Conservation (phyloP, 2,113 vertebrate species). For the Typhlomys cinereus region DNA sequence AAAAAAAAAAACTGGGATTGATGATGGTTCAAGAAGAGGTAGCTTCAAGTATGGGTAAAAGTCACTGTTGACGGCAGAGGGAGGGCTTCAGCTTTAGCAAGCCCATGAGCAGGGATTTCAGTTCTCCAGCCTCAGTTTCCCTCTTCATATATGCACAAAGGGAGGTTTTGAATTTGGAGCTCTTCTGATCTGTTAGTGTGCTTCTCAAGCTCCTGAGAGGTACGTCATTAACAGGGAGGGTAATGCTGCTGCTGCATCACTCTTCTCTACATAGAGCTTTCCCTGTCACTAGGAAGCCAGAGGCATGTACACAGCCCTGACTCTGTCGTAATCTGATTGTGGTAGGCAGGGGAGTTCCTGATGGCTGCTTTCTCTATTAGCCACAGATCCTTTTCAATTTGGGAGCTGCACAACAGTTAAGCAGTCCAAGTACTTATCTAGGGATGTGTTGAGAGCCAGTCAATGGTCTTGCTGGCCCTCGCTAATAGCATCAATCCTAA, state of each 20-base stretch:
- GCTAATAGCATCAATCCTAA: background rate
- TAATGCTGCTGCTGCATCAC: background rate
- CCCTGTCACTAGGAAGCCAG: background rate
- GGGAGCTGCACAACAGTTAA: too few species aligned
- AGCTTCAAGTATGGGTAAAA: background rate
- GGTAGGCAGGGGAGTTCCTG: too few species aligned
- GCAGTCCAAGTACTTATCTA: background rate
- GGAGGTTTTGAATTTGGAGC: background rate
- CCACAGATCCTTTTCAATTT: background rate
- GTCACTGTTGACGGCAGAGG: background rate
- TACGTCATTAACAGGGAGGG: background rate
- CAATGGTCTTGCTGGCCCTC: background rate
- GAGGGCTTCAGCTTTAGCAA: background rate
- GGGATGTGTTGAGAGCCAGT: background rate
- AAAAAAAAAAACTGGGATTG: background rate
- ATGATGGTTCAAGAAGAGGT: background rate
- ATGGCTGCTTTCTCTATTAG: background rate
- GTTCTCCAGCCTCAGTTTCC: background rate
- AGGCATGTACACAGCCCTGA: background rate
- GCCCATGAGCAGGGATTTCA: background rate
- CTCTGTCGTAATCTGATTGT: background rate
- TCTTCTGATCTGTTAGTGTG: background rate
- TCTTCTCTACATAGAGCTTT: background rate
- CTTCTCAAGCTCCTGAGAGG: background rate
- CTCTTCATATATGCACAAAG: background rate